Conservation (phyloP, 2,888 invertebrate species). For the Epiblema foenella region DNA sequence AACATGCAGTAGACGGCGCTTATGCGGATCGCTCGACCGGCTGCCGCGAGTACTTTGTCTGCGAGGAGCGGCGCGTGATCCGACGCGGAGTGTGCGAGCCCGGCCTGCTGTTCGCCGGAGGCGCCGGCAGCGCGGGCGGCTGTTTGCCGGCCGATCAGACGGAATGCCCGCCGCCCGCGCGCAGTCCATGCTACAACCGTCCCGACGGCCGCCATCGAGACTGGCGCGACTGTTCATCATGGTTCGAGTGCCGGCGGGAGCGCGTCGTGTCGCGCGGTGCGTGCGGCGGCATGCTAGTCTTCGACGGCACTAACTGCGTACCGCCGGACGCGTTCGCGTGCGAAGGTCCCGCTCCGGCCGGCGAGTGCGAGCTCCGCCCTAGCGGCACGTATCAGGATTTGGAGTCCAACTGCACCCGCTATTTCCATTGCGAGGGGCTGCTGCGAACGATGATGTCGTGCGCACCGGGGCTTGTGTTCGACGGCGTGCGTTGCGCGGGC, state of each 20-base stretch:
- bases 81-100: slow-evolving; percentile 84
- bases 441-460: slow-evolving; percentile 73
- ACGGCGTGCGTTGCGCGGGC: slow-evolving; percentile 75
- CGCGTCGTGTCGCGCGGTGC: slow-evolving; percentile 74
- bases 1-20: slow-evolving; percentile 81
- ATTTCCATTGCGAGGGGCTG: slow-evolving; percentile 79
- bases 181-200: slow-evolving; percentile 77
- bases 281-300: slow-evolving; percentile 76
- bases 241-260: slow-evolving; percentile 80
- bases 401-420: slow-evolving; percentile 80
- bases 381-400: slow-evolving; percentile 84
- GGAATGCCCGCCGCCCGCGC: slow-evolving; percentile 76
- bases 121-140: slow-evolving; percentile 80
- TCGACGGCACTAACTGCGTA: slow-evolving; percentile 80
- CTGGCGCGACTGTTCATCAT: slow-evolving; percentile 78
- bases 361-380: slow-evolving; percentile 75
- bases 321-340: slow-evolving; percentile 71
- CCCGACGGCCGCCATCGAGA: slow-evolving; percentile 76
- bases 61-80: slow-evolving; percentile 79
- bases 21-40: slow-evolving; percentile 82
- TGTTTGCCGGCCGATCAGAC: slow-evolving; percentile 77
- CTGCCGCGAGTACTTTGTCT: slow-evolving; percentile 85
- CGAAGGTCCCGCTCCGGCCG: slow-evolving; percentile 72
- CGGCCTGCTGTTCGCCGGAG: slow-evolving; percentile 80
- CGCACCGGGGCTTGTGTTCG: slow-evolving; percentile 70